These are phyloP conservation scores for Copsychus sechellarum DNA, from an alignment of 2,113 vertebrate genomes.

Conservation along the genomic window DNA sequence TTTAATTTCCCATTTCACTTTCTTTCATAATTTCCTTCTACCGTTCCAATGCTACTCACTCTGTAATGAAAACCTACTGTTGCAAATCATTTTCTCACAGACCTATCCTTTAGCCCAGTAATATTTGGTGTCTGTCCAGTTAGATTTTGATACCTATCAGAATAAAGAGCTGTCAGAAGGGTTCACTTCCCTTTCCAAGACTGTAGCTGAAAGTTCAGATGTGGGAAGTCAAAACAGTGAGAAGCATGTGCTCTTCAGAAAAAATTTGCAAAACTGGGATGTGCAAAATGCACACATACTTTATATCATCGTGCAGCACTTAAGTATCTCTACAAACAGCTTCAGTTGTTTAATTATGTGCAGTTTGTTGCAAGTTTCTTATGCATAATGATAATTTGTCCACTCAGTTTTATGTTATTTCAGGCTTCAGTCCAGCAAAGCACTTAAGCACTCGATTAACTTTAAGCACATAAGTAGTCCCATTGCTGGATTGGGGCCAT, in stretches of 20 bases:
- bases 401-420: slow-evolving; percentile 28
- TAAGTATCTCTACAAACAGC: neutral
- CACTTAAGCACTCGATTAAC: slow-evolving; percentile 61
- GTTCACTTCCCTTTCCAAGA: neutral
- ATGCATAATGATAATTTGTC: slow-evolving; percentile 39
- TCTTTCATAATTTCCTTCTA: slow-evolving; percentile 69
- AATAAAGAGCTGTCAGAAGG: neutral
- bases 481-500: slow-evolving; percentile 10
- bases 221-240: neutral
- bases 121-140: neutral
- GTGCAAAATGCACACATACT: neutral
- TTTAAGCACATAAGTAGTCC: slow-evolving; percentile 50
- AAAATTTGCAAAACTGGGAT: neutral
- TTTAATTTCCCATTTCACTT: slow-evolving; percentile 75
- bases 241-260: neutral
- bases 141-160: neutral
- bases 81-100: slow-evolving; percentile 55
- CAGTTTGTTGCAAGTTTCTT: slow-evolving; percentile 18
- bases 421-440: slow-evolving; percentile 54
- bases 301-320: neutral
- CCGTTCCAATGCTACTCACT: slow-evolving; percentile 50
- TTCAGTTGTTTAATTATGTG: slow-evolving; percentile 26
- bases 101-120: neutral
- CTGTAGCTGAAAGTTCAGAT: neutral
- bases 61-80: slow-evolving; percentile 13